These are phyloP conservation scores for Eospalax fontanierii DNA, from an alignment of 2,797 vertebrate genomes.

Conservation along the genomic window DNA sequence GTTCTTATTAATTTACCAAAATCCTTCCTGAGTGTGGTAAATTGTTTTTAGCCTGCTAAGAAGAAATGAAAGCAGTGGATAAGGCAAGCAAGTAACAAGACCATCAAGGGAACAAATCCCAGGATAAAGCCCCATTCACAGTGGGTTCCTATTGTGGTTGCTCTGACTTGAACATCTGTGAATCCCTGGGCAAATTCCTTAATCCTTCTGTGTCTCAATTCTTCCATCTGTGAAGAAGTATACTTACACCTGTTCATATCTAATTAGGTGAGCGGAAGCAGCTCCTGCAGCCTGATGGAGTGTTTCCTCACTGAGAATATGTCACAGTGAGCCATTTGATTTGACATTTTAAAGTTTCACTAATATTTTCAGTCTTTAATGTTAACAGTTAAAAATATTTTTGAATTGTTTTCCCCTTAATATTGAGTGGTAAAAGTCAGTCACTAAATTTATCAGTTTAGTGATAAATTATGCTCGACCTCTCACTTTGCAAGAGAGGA, in stretches of 20 bases:
- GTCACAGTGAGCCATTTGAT: conserved; percentile 4
- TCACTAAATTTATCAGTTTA: conserved; percentile 33
- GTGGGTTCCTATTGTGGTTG: conserved; percentile 11
- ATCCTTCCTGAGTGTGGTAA: background rate
- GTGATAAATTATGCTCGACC: background rate
- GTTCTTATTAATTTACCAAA: background rate
- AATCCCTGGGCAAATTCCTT: conserved; percentile 30
- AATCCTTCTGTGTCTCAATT: conserved; percentile 69
- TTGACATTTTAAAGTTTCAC: conserved; percentile 69
- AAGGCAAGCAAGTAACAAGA: background rate
- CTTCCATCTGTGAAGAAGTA: conserved; percentile 62
- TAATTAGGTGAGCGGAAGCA: conserved; percentile 79
- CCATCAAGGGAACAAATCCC: conserved; percentile 4
- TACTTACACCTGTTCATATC: conserved; percentile 75
- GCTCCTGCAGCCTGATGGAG: conserved; percentile 41
- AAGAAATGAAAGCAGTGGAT: background rate
- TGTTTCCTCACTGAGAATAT: conserved; percentile 42
- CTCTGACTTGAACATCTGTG: conserved; percentile 76
- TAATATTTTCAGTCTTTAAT: conserved; percentile 65
- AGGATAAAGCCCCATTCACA: background rate
- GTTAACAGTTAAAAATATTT: conserved; percentile 50
- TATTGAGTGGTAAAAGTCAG: background rate
- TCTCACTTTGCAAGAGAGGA: background rate
- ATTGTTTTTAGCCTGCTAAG: background rate
- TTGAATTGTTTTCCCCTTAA: conserved; percentile 50